A percentile compares a stretch with the other conserved stretches of the same genome.
phyloP scores from a whole-genome alignment of 2,888 invertebrate genomes.

The Xestia rhomboidea region DNA sequence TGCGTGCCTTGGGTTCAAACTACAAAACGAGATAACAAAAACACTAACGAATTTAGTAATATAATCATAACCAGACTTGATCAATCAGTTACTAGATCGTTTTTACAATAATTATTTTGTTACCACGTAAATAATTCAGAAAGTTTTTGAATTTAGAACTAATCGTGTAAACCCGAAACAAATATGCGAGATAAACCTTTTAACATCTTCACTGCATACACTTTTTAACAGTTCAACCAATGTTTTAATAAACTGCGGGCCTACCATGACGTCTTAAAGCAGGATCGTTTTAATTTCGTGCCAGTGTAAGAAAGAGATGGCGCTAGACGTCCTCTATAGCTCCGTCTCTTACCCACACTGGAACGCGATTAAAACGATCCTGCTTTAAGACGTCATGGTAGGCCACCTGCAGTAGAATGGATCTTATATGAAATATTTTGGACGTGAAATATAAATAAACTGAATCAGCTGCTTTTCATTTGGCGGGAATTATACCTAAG shows the following conservation, averaged over 20 bases:
- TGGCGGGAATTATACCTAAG: conserved; percentile 24
- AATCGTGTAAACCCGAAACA: background rate
- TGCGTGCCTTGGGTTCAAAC: no score
- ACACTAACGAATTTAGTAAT: background rate
- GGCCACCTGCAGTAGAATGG: background rate
- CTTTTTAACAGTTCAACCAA: background rate
- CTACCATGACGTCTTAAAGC: no score
- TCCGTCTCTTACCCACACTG: no score
- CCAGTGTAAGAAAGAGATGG: no score
- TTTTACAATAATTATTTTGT: background rate
- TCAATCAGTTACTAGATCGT: background rate
- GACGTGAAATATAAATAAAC: conserved; percentile 22
- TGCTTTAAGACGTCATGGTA: no score
- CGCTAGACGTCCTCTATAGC: no score
- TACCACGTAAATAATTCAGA: background rate
- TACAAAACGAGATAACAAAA: background rate
- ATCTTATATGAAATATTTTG: background rate
- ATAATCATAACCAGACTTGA: background rate
- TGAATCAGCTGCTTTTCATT: conserved; percentile 20
- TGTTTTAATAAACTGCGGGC: background rate
- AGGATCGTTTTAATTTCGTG: no score
- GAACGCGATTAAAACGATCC: no score
- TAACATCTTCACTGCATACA: background rate
- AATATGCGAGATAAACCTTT: background rate
- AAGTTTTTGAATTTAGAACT: no score